Base-by-base conservation (phyloP, 1,140 invertebrate genomes). In the Procambarus virginalis region DNA sequence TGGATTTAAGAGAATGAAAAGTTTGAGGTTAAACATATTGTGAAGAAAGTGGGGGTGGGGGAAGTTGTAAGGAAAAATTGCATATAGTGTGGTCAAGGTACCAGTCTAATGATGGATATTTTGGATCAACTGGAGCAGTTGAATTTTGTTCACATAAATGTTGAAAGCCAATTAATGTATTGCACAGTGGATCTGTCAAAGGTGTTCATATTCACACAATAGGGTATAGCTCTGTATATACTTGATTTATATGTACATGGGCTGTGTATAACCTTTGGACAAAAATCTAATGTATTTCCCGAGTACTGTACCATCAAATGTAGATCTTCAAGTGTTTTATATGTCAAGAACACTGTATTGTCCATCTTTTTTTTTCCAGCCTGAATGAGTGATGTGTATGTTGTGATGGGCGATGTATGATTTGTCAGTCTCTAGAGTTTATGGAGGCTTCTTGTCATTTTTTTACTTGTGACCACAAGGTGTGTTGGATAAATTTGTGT, bases 161-260 rank as follows among this genome's bases (percentile, higher is more conserved):
- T 80, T 80, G 78, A 55, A 83, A 68, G 81, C 8, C 70, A 83
- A 60, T 83, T 60, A 68, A 83, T 83, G 81, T 83, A 46, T 68
- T 68, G 60, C 81, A 83, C 81, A 83, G 81, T 83, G 58, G 81
- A 83, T 60, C 46, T 83, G 60, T 68, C 55, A 68, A 70, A 83
- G 81, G 81, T 83, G 60, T 83, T 83, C 64, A 83, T 83, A 70
- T 83, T 83, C 58, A 68, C 55, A 83, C 22, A 83, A 48, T 83
- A 83, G 78, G 78, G 78, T 80, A 80, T 73, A 73, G 68, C 68
- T 6, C n/a, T 34, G 10, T 80, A 22, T 78, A 51, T 78, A 82
- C 80, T 55, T 82, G 60, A 82, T 82, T 82, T 60, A 60, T 58
- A 60, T 70, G 20, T 68, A 83, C 64, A 83, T 68, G 81, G 68